These are phyloP conservation scores for Parapristionchus giblindavisi DNA, from an alignment of 2,888 invertebrate genomes.

Conservation along the genomic window DNA sequence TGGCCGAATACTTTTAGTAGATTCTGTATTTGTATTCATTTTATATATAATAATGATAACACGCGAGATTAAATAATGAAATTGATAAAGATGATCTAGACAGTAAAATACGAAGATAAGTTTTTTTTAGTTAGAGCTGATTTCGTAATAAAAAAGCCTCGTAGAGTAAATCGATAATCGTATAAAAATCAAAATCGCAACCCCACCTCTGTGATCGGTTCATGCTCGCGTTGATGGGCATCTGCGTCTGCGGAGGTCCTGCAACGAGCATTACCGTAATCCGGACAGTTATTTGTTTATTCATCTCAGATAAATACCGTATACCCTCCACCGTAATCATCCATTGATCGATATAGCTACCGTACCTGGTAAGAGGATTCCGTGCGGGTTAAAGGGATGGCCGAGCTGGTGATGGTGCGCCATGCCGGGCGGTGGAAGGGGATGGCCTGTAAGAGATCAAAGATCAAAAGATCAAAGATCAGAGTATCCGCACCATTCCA, in stretches of 20 bases:
- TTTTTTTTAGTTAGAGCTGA: no score
- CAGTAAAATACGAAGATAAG: no score
- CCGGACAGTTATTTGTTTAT: background rate
- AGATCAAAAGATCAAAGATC: conserved; percentile 11
- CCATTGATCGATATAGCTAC: background rate
- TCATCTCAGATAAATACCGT: no score
- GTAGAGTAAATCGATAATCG: no score
- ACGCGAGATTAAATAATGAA: no score
- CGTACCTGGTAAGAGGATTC: conserved; percentile 6
- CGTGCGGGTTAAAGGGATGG: conserved; percentile 17
- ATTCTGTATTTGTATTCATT: no score
- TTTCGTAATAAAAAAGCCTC: no score
- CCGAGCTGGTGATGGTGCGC: conserved; percentile 6
- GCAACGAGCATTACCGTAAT: conserved; percentile 22
- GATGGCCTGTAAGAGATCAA: conserved; percentile 6
- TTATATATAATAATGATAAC: no score
- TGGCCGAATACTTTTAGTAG: no score
- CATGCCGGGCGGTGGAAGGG: background rate
- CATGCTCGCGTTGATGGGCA: conserved; percentile 54
- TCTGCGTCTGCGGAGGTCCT: conserved; percentile 39
- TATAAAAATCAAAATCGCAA: no score
- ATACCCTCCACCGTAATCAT: background rate
- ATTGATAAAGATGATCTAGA: no score
- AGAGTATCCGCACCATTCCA: conserved; percentile 18
- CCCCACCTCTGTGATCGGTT: conserved; percentile 58